These are phyloP conservation scores for Pinctada fucata DNA, from an alignment of 2,888 invertebrate species.

Conservation along the genomic window DNA sequence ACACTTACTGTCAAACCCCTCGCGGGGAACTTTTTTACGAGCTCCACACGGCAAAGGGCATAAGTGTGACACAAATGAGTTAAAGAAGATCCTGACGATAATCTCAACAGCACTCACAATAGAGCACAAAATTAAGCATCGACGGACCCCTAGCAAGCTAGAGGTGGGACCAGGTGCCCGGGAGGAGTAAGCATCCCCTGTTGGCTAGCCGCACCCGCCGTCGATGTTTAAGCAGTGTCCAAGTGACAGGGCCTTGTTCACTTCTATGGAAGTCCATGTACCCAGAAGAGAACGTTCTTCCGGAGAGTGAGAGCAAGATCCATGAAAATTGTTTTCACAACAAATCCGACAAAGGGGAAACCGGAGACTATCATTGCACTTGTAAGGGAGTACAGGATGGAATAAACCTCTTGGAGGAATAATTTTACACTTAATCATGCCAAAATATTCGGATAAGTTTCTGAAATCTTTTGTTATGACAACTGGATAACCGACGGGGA, in stretches of 20 bases:
- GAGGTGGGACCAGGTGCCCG: no score
- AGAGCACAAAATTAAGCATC: no score
- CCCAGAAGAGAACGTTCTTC: slow-evolving; percentile 8
- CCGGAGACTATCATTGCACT: not conserved
- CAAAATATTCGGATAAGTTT: slow-evolving; percentile 35
- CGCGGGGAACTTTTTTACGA: no score
- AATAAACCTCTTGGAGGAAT: slow-evolving; percentile 19
- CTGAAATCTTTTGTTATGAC: slow-evolving; percentile 10
- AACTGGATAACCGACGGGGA: slow-evolving; percentile 57
- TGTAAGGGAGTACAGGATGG: slow-evolving; percentile 8
- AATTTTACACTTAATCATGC: slow-evolving; percentile 39
- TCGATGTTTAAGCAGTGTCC: no score
- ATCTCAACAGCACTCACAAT: no score
- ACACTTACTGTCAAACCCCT: no score
- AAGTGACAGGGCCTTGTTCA: slow-evolving; percentile 6
- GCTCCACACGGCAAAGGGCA: no score
- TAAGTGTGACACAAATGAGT: no score
- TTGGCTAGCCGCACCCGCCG: no score
- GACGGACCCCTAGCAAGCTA: no score
- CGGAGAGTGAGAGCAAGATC: not conserved
- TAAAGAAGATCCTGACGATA: no score
- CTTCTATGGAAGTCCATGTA: not conserved
- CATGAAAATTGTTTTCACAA: not conserved
- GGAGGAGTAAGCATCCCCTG: no score
- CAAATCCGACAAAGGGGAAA: slow-evolving; percentile 12